Base-by-base conservation (phyloP, 2,113 vertebrate genomes). In the Anser cygnoides region DNA sequence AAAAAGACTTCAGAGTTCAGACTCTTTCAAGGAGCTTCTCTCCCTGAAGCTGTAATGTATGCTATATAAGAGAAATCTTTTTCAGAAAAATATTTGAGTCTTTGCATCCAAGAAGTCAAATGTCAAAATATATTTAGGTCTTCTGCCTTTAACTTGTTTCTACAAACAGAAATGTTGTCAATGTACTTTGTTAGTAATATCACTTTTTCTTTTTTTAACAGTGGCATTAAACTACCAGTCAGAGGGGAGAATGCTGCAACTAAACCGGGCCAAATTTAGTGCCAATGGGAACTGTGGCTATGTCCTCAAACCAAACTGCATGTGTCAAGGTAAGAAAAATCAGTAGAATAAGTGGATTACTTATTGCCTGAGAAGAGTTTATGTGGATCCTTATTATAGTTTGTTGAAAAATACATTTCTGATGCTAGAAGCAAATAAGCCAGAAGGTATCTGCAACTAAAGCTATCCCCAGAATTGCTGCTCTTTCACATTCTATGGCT, bases 191-290 rank as follows among this genome's bases (percentile, higher is more conserved):
- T n/a, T 74, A 55, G n/a, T 61, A 21, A 14, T 57, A 62, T 6
- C 18, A 58, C 25, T 6, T 33, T 23, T 63, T 33, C 26, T 33
- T 28, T 28, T 43, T 29, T 7, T 15, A 12, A 17, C 91, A 99
- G 99, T 99, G 37, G 99, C 99, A 29, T 97, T 99, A 52, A 99
- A 99, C 98, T 99, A 99, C 97, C 99, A 99, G 97, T 99, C 99
- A 1, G 99, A 99, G 91, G 99, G 99, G 28, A 98, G 99, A 9
- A 99, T 99, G 93, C 98, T 99, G 37, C 99, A 99, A 93, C 98
- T 99, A 90, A 99, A 99, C 98, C 89, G 99, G 79, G 99, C 99
- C 97, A 99, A 99, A 96, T 99, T 99, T 91, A 98, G 98, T 89
- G 98, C 98, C 98, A 99, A 99, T 7, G 99, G 99, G 57, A 99